Base-by-base conservation (phyloP, 2,888 invertebrate genomes). In the Bedellia somnulentella region DNA sequence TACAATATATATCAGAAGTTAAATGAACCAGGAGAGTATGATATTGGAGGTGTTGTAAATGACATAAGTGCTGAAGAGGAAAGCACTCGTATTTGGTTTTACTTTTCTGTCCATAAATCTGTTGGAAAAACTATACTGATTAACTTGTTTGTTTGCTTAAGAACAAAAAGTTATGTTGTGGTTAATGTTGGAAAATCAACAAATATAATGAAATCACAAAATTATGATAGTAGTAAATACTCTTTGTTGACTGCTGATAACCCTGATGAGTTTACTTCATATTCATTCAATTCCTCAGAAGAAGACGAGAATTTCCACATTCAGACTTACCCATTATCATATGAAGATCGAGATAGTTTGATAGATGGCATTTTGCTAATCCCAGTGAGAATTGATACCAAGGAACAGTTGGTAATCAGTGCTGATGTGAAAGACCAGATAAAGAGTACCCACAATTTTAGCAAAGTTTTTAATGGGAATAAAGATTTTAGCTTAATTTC, bases 1-100 rank as follows among this genome's bases (percentile, higher is more conserved):
- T 52, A 49, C 37, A 52, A 66, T 36, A 33, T 47, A 15, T 22
- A 35, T 12, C 11, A 31, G 2, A 67, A 63, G 42, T 31, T 64
- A n/a, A 44, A 40, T 32, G 28, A 37, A 2, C 40, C 31, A 10
- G 44, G 42, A 6, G 47, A 49, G 16, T 63, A 53, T 39, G 58
- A 66, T 26, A 63, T 75, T 16, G 73, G 73, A 16, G 73, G 70
- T 15, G 59, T 62, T n/a, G n/a, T n/a, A n/a, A n/a, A n/a, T 16
- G 62, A 59, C 31, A 41, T 41, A 2, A 43, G 43, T 2, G 33
- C 41, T 1, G 44, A 46, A 3, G 42, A 66, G 6, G 66, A 70
- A 3, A 41, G n/a, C n/a, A n/a, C n/a, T n/a, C n/a, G n/a, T n/a
- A n/a, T 67, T 9, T 71, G 68, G 68, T 75, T 75, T 36, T 64